Evolutionary conservation across 2,113 vertebrate genomes (phyloP), one percentile per base, ranked within the genome.

Genomic region (Leptobrachium leishanense): DNA sequence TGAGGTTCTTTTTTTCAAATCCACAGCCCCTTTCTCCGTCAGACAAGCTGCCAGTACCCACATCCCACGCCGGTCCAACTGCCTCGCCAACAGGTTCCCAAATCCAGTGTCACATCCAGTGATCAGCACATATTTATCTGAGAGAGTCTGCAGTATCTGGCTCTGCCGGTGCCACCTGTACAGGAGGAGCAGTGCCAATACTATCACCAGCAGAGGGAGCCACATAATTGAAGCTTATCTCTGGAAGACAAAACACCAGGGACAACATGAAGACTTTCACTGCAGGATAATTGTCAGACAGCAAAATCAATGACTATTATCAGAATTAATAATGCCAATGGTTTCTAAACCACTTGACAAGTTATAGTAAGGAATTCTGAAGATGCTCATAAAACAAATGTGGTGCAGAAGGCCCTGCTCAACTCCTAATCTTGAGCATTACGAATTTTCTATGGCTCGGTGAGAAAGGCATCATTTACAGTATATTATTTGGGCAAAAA

Each of bases 21-120:
- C 88, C n/a, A 84, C 84, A 0, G 91, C 93, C 2, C 93, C 95
- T 5, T 82, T 53, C 13, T 94, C 84, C 0, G 89, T 93, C 15
- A 95, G 82, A 83, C 97, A 97, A 0, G 91, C 90, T 2, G 95
- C 95, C 13, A 95, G 84, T 70, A 97, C 93, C 1, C 64, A 82
- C 85, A 97, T 87, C 2, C 94, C 94, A 68, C 84, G 87, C 0
- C 66, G 54, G 2, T 95, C 95, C 82, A 98, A 87, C 83, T 92
- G 92, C 65, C 74, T 87, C 3, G 95, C 95, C 86, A 95, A 79
- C 69, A 90, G 86, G 40, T 92, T 88, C 31, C 95, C 96, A 6
- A 98, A 98, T 70, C 96, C 95, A 0, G 94, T 95, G 85, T 96
- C 96, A 0, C 96, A 97, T 73, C 96, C 96, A 0, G 94, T 98